phyloP scores from a whole-genome alignment of 1,140 invertebrate species.

The Sarcophaga peregrina region DNA sequence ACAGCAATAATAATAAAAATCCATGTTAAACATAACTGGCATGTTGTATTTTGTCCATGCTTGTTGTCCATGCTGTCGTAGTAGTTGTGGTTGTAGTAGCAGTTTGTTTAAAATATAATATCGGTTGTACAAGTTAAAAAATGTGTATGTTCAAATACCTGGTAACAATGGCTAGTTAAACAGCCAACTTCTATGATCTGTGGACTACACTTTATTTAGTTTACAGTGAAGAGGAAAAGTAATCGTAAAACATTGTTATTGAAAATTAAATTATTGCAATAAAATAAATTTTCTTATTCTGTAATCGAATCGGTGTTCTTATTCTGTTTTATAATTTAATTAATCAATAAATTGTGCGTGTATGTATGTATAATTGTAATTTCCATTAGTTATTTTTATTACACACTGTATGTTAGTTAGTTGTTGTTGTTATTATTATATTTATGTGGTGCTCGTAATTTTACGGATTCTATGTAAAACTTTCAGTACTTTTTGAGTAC shows the following conservation, averaged over 20 bases:
- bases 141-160: constrained; percentile 19
- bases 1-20: constrained; percentile 12
- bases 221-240: too few relatives aligned
- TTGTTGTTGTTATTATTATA: too few relatives aligned
- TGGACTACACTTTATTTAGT: too few relatives aligned
- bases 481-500: neutral
- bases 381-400: too few relatives aligned
- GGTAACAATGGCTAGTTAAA: constrained; percentile 4
- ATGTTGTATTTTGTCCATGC: neutral
- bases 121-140: neutral
- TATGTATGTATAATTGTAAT: too few relatives aligned
- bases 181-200: neutral
- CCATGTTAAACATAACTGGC: constrained; percentile 7
- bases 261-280: too few relatives aligned
- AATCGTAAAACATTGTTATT: too few relatives aligned
- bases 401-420: too few relatives aligned
- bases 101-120: neutral
- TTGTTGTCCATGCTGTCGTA: neutral
- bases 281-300: too few relatives aligned
- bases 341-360: too few relatives aligned
- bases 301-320: too few relatives aligned
- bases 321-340: too few relatives aligned
- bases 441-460: neutral
- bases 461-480: constrained; percentile 27
- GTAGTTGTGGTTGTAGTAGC: neutral